Percentiles rank a stretch among this genome's conserved stretches.
phyloP scores from a whole-genome alignment of 1,140 invertebrate genomes.

The Panulirus ornatus region DNA sequence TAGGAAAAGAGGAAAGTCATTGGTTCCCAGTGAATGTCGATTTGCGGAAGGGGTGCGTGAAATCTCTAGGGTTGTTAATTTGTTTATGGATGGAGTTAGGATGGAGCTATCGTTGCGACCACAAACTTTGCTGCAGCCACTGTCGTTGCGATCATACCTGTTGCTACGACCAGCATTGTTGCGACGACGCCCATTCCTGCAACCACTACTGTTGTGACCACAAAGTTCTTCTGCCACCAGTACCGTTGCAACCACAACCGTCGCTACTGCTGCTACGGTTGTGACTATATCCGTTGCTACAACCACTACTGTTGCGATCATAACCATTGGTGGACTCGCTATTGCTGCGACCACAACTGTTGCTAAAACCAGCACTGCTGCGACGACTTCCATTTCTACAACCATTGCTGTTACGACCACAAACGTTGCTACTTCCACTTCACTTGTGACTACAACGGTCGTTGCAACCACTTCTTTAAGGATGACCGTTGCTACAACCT shows the following conservation, averaged over 20 bases:
- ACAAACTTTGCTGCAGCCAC: not conserved
- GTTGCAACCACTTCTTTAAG: not conserved
- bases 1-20: too few species aligned
- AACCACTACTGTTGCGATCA: not conserved
- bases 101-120: not conserved
- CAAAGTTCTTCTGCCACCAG: not conserved
- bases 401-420: not conserved
- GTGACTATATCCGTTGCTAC: not conserved
- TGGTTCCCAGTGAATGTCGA: too few species aligned
- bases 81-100: too few species aligned
- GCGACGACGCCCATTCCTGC: not conserved
- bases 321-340: not conserved
- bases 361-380: not conserved
- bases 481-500: not conserved
- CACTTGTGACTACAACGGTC: not conserved
- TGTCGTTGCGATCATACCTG: not conserved
- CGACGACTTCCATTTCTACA: not conserved
- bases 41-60: too few species aligned
- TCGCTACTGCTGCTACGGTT: not conserved
- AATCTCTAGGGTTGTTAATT: too few species aligned
- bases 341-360: conserved; percentile 5
- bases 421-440: not conserved
- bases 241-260: not conserved
- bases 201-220: not conserved
- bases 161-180: not conserved